phyloP scores from a whole-genome alignment of 2,797 vertebrate genomes.

The Microchirus variegatus region DNA sequence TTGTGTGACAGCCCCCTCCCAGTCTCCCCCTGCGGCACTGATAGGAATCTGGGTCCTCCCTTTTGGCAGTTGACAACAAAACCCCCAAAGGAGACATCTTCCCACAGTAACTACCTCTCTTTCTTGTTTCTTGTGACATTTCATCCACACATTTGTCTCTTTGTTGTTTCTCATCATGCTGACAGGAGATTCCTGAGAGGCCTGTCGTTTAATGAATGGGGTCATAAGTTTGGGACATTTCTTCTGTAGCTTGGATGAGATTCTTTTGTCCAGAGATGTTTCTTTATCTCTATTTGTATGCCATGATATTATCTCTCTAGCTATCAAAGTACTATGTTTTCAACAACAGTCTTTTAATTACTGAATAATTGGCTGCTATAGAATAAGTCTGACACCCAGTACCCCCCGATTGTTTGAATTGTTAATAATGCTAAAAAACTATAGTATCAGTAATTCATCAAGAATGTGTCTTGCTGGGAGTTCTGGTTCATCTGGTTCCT shows the following conservation, averaged over 20 bases:
- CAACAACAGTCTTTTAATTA: too few relatives aligned
- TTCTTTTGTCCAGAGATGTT: too few relatives aligned
- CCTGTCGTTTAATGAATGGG: slow-evolving; percentile 42
- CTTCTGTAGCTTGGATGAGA: not conserved
- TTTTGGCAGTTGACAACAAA: slow-evolving; percentile 49
- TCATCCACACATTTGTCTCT: slow-evolving; percentile 42
- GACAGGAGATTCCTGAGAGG: slow-evolving; percentile 51
- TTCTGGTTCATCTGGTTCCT: too few relatives aligned
- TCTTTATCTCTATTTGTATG: too few relatives aligned
- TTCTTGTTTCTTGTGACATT: slow-evolving; percentile 38
- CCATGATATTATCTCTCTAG: too few relatives aligned
- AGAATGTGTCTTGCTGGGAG: too few relatives aligned
- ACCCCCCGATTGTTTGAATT: too few relatives aligned
- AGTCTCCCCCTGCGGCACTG: slow-evolving; percentile 30
- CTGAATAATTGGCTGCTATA: too few relatives aligned
- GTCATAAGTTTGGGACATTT: slow-evolving; percentile 7
- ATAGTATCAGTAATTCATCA: too few relatives aligned
- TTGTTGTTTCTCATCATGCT: slow-evolving; percentile 36
- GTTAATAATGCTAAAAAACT: too few relatives aligned
- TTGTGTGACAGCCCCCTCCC: slow-evolving; percentile 43
- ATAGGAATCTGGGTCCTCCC: slow-evolving; percentile 49
- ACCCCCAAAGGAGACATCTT: slow-evolving; percentile 44
- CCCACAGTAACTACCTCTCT: slow-evolving; percentile 50
- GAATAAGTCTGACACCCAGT: too few relatives aligned
- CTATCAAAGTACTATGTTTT: too few relatives aligned